Evolutionary conservation across 2,888 invertebrate genomes (phyloP).

Genomic region (Sabatieria punctata): DNA sequence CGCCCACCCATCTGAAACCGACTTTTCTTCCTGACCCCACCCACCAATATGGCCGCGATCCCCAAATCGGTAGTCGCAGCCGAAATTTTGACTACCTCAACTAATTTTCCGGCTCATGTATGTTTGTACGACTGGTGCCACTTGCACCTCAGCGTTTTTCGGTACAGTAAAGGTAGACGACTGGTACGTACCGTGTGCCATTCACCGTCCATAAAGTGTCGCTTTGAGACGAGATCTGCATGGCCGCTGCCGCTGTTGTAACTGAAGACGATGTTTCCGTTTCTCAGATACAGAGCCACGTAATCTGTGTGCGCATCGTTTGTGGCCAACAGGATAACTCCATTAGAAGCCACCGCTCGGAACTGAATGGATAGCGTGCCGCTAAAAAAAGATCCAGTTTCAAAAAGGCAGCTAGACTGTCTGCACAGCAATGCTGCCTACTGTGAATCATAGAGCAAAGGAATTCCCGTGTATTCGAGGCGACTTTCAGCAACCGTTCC

Average conservation of each 20-base stretch:
- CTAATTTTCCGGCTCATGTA: no score
- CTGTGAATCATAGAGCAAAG: conserved; percentile 21
- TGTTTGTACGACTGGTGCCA: no score
- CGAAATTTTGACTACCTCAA: no score
- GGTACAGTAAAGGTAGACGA: no score
- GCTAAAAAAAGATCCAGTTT: conserved; percentile 9
- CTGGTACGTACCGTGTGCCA: conserved; percentile 28
- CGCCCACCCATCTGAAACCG: no score
- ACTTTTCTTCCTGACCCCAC: no score
- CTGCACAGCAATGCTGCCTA: conserved; percentile 4
- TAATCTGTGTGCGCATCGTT: conserved; percentile 46
- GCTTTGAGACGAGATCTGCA: conserved; percentile 36
- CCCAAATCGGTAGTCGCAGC: no score
- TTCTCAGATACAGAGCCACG: conserved; percentile 65
- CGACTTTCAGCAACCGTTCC: conserved; percentile 31
- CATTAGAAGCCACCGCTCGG: conserved; percentile 56
- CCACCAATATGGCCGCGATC: no score
- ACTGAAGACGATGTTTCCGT: conserved; percentile 63
- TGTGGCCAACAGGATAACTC: conserved; percentile 62
- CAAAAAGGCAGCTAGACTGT: background rate
- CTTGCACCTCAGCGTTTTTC: no score
- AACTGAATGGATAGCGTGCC: conserved; percentile 56
- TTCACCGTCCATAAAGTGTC: conserved; percentile 18
- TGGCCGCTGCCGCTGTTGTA: conserved; percentile 67
- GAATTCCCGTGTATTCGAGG: conserved; percentile 29